Conservation (phyloP, 2,113 vertebrate genomes). For the Calyptomena viridis region DNA sequence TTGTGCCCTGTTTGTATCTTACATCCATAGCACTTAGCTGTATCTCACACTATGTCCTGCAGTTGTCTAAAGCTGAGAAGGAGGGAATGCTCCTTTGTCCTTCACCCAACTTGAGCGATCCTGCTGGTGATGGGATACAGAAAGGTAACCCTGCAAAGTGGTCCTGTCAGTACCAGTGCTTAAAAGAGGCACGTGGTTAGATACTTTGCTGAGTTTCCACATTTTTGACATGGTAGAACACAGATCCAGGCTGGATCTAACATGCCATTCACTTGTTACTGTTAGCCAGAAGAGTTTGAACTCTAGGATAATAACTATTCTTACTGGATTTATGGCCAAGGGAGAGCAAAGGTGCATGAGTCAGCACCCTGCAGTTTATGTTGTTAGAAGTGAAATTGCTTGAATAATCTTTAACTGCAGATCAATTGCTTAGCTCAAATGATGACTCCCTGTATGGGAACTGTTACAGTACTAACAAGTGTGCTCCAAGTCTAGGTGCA, state of each 20-base stretch:
- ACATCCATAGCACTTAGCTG: neutral
- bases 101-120: fast-evolving
- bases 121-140: neutral
- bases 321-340: neutral
- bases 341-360: neutral
- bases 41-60: neutral
- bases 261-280: neutral
- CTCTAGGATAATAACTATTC: neutral
- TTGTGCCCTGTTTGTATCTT: neutral
- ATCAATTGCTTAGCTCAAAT: neutral
- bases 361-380: neutral
- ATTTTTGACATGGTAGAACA: neutral
- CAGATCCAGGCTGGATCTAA: neutral
- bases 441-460: neutral
- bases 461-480: neutral
- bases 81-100: fast-evolving
- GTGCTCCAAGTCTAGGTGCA: neutral
- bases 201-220: neutral
- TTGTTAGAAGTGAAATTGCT: neutral
- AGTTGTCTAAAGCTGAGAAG: neutral
- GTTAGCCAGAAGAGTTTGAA: neutral
- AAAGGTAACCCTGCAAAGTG: neutral
- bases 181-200: neutral
- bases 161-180: neutral
- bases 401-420: neutral